Base-by-base conservation (phyloP, 2,797 vertebrate species). In the Picus viridis region DNA sequence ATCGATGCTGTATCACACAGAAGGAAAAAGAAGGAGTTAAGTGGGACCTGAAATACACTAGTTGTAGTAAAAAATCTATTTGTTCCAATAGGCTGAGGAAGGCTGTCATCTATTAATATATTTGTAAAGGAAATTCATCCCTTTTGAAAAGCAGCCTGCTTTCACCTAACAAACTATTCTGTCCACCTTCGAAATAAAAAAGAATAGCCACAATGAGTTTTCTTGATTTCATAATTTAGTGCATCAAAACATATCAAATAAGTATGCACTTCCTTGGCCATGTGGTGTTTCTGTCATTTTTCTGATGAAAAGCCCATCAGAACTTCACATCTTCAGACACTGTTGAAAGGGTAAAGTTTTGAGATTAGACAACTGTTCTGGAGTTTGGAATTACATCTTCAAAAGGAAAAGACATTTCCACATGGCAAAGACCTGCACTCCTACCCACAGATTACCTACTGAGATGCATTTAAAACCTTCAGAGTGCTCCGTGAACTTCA, bases 391-490 rank as follows among this genome's bases (percentile, higher is more conserved):
- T n/a, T 70, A 75, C n/a, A 76, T 54, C 22, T 75, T 90, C 39
- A 76, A 61, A 92, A 86, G 34, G 75, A 88, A 92, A 90, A 77
- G 1, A 2, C n/a, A 53, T 93, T 89, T 93, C n/a, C 29, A 88
- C 19, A 39, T 49, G 49, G 24, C 15, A 56, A 62, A 14, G 26
- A 92, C 45, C 84, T 70, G 49, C 67, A 79, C 62, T 81, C 74
- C 47, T 70, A 16, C 32, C 86, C 51, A 72, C 16, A 77, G 51
- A 29, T 92, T 93, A 95, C 94, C 63, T 49, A 20, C 62, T 67
- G 58, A 70, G 62, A 56, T 69, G 32, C 32, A 34, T 84, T 92
- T 79, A 92, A 90, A 88, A 78, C 36, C 18, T 85, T 94, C 75
- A 65, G 58, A 85, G 43, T 72, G 23, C 53, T 69, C 45, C n/a